A percentile compares a stretch with the other conserved stretches of the same genome.
Conservation (phyloP, 1,140 invertebrate genomes). For the Tachypleus tridentatus region DNA sequence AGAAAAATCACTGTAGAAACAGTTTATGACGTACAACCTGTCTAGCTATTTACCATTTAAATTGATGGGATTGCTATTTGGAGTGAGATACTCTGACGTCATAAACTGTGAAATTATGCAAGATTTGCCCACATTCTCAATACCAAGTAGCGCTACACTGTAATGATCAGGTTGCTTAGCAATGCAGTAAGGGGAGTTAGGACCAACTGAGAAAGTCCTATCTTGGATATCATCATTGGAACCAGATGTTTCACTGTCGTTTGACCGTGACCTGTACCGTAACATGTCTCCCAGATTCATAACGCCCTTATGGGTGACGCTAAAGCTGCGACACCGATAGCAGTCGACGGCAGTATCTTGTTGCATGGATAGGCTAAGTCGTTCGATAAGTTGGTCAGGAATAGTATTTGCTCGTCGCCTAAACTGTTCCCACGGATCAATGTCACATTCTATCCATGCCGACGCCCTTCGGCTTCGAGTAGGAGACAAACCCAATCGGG, state of each 20-base stretch:
- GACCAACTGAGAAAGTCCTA: slow-evolving; percentile 4
- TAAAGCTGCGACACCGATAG: slow-evolving; percentile 64
- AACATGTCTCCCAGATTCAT: slow-evolving; percentile 56
- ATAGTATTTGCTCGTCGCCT: slow-evolving; percentile 8
- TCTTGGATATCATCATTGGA: slow-evolving; percentile 6
- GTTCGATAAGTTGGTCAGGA: slow-evolving; percentile 1
- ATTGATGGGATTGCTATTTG: slow-evolving; percentile 51
- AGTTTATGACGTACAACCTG: too few species aligned
- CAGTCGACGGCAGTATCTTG: neutral
- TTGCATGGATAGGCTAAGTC: neutral
- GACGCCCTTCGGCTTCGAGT: slow-evolving; percentile 2
- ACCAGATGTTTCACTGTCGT: slow-evolving; percentile 5
- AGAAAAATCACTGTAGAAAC: too few species aligned
- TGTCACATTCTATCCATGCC: neutral
- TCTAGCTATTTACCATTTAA: too few species aligned
- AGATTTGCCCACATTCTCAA: slow-evolving; percentile 80
- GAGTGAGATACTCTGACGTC: slow-evolving; percentile 87
- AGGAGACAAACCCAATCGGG: slow-evolving; percentile 1
- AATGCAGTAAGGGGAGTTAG: neutral
- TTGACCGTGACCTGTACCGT: slow-evolving; percentile 29
- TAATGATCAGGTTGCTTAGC: slow-evolving; percentile 33
- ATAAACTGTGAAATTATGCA: slow-evolving; percentile 82
- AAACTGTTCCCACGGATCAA: neutral
- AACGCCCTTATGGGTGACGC: slow-evolving; percentile 71
- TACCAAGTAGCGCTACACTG: slow-evolving; percentile 67